Conservation (phyloP, 2,888 invertebrate species). For the Taphrorychus bicolor region DNA sequence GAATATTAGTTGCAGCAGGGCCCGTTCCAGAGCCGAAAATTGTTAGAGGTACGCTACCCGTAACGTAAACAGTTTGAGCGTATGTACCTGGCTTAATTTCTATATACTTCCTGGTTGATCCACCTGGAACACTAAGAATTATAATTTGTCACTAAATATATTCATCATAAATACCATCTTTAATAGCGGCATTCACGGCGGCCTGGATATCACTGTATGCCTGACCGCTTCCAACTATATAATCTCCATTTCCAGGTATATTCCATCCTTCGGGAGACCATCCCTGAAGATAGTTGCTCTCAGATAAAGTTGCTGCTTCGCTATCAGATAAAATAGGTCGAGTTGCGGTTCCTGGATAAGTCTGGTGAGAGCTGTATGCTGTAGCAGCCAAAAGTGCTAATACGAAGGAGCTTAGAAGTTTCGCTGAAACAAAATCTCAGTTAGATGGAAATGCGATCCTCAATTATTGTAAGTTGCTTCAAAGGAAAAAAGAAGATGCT, state of each 20-base stretch:
- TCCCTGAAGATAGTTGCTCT: conserved; percentile 22
- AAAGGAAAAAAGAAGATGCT: too few species aligned
- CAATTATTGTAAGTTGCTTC: too few species aligned
- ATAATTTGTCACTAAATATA: too few species aligned
- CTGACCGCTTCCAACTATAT: conserved; percentile 18
- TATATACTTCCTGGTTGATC: conserved; percentile 23
- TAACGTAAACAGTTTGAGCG: conserved; percentile 18
- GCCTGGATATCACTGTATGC: conserved; percentile 22
- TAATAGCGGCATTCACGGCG: conserved; percentile 31
- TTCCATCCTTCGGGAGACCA: conserved; percentile 9
- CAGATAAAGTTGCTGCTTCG: conserved; percentile 7
- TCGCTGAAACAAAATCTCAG: too few species aligned
- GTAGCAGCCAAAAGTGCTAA: background rate
- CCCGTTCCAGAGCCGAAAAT: conserved; percentile 24
- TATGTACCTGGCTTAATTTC: conserved; percentile 25
- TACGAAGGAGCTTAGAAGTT: background rate
- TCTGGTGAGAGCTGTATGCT: conserved; percentile 5
- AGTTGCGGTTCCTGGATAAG: conserved; percentile 18
- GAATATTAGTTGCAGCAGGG: conserved; percentile 12
- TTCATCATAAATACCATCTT: background rate
- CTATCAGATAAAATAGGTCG: conserved; percentile 16
- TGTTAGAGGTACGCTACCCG: conserved; percentile 21
- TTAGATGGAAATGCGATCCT: too few species aligned
- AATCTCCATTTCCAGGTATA: conserved; percentile 12
- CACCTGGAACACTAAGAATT: conserved; percentile 9